Conservation (phyloP, 2,113 vertebrate species). For the Cariama cristata region DNA sequence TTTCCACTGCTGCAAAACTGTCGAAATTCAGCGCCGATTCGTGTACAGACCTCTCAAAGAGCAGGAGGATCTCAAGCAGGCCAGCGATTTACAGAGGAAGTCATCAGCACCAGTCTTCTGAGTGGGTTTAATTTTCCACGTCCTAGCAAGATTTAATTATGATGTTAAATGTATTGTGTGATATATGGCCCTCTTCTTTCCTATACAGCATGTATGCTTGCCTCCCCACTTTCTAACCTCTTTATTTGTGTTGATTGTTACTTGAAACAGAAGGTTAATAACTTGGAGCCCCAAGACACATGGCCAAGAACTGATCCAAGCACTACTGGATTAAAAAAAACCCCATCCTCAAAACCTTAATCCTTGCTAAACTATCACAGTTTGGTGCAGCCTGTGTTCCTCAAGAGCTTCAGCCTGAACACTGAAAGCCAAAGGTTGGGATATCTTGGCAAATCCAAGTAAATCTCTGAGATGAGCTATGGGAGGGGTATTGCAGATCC, state of each 20-base stretch:
- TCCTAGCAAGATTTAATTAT: background rate
- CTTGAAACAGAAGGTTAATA: conserved; percentile 45
- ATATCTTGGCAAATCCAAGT: background rate
- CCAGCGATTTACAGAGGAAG: background rate
- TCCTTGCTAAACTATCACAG: conserved; percentile 23
- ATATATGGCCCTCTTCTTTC: background rate
- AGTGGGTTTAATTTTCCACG: background rate
- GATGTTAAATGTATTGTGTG: background rate
- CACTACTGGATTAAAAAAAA: conserved; percentile 13
- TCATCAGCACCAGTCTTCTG: background rate
- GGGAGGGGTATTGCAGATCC: background rate
- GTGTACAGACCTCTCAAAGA: background rate
- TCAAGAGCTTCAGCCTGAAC: background rate
- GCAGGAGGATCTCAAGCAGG: background rate
- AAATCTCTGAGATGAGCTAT: background rate
- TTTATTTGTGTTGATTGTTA: background rate
- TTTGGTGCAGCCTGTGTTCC: background rate
- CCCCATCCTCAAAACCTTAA: background rate
- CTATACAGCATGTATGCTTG: background rate
- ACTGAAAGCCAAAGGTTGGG: background rate
- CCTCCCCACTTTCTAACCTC: background rate
- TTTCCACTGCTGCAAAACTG: background rate
- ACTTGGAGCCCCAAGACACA: background rate
- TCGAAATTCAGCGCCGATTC: background rate
- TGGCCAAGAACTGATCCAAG: background rate